A percentile compares a stretch with the other conserved stretches of the same genome.
Conservation (phyloP, 2,113 vertebrate genomes). For the Scopus umbretta region DNA sequence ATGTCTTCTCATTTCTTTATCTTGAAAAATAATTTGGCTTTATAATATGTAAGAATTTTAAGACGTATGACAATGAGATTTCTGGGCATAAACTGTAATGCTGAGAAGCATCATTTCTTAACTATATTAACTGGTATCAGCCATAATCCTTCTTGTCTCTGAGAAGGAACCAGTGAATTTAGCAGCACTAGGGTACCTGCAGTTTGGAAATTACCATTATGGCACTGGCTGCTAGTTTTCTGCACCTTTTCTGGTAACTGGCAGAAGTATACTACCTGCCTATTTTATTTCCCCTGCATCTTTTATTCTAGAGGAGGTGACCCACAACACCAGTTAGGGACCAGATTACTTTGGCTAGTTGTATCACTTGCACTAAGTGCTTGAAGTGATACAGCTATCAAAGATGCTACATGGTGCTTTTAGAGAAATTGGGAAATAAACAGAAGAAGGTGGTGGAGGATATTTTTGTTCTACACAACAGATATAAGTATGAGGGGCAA, state of each 20-base stretch:
- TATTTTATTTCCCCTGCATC: not conserved
- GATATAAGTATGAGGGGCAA: not conserved
- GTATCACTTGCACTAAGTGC: not conserved
- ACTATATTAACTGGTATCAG: not conserved
- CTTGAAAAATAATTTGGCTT: not conserved
- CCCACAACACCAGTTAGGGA: not conserved
- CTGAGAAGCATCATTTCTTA: not conserved
- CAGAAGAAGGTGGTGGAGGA: not conserved
- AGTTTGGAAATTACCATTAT: not conserved
- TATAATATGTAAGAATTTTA: not conserved
- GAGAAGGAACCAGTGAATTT: not conserved
- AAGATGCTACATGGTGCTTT: not conserved
- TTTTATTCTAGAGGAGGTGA: not conserved
- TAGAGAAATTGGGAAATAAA: not conserved
- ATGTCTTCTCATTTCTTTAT: not conserved
- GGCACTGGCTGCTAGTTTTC: not conserved
- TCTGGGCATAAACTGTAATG: not conserved
- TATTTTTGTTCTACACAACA: not conserved
- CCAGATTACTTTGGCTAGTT: not conserved
- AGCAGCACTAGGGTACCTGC: not conserved
- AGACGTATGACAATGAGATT: not conserved
- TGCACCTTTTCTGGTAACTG: no score
- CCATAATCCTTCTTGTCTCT: not conserved
- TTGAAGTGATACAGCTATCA: not conserved
- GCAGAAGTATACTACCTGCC: not conserved